Percentiles rank a stretch among this genome's conserved stretches.
Evolutionary conservation across 2,888 invertebrate species (phyloP).

Genomic region (Actias luna): DNA sequence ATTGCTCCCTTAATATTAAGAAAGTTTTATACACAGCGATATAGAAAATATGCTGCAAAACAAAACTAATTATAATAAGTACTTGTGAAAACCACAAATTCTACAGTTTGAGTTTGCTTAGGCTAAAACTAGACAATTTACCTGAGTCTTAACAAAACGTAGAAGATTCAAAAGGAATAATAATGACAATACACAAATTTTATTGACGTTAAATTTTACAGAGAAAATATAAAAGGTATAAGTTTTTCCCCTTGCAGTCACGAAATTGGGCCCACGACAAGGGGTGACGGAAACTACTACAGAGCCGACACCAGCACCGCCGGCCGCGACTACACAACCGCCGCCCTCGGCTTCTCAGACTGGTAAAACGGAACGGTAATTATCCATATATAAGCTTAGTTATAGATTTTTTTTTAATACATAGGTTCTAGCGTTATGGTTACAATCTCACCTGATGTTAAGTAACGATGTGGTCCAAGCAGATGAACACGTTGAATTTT

Average conservation of each 20-base stretch:
- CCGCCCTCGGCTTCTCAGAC: constrained; percentile 57
- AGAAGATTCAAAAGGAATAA: not conserved
- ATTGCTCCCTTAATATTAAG: no score
- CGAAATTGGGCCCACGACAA: constrained; percentile 86
- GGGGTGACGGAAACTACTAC: constrained; percentile 69
- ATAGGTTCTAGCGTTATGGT: no score
- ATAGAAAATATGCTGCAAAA: no score
- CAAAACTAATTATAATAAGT: no score
- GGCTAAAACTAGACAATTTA: not conserved
- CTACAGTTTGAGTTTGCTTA: not conserved
- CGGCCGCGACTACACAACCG: constrained; percentile 68
- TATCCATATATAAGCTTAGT: not conserved
- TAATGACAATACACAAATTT: no score
- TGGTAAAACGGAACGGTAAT: constrained; percentile 75
- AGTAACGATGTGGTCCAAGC: no score
- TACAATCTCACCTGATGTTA: no score
- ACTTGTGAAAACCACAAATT: no score
- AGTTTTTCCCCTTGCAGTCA: constrained; percentile 71
- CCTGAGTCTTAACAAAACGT: not conserved
- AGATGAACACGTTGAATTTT: no score
- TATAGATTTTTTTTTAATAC: no score
- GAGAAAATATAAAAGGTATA: not conserved
- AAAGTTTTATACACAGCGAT: no score
- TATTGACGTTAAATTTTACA: no score
- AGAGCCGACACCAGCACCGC: constrained; percentile 70